These are phyloP conservation scores for Diplazon laetatorius DNA, from an alignment of 2,888 invertebrate species.

Conservation along the genomic window DNA sequence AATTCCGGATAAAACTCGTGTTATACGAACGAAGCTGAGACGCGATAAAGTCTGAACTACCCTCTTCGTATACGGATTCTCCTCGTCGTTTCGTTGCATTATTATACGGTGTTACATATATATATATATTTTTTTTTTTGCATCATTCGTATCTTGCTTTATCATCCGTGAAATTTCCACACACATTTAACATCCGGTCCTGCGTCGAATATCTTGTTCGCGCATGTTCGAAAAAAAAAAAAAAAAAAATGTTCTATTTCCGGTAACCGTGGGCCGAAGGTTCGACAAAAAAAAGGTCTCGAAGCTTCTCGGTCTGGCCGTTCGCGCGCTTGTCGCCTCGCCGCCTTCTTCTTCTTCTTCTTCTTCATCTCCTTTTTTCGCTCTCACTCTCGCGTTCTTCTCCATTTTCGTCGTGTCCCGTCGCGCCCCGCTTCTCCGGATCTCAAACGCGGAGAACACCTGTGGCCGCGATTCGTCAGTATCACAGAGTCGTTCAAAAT, in stretches of 20 bases:
- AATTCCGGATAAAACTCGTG: background rate
- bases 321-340: background rate
- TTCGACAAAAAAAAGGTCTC: too few species aligned
- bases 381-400: background rate
- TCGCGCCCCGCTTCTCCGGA: slow-evolving; percentile 41
- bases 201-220: too few species aligned
- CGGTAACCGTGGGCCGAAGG: background rate
- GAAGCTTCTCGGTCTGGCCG: slow-evolving; percentile 1
- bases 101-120: slow-evolving; percentile 16
- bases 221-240: too few species aligned
- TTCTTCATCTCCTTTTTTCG: background rate
- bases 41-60: slow-evolving; percentile 32
- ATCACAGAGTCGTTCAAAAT: slow-evolving; percentile 70
- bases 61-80: slow-evolving; percentile 1
- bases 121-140: too few species aligned
- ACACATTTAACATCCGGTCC: too few species aligned
- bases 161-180: slow-evolving; percentile 20
- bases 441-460: slow-evolving; percentile 72
- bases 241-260: too few species aligned
- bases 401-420: slow-evolving; percentile 35
- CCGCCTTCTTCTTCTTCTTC: slow-evolving; percentile 22
- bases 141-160: background rate
- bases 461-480: slow-evolving; percentile 75
- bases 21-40: slow-evolving; percentile 13
- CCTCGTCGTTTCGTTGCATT: slow-evolving; percentile 8